Evolutionary conservation across 2,113 vertebrate species (phyloP), one percentile per base, ranked within the genome.

Genomic region (Muntiacus reevesi): DNA sequence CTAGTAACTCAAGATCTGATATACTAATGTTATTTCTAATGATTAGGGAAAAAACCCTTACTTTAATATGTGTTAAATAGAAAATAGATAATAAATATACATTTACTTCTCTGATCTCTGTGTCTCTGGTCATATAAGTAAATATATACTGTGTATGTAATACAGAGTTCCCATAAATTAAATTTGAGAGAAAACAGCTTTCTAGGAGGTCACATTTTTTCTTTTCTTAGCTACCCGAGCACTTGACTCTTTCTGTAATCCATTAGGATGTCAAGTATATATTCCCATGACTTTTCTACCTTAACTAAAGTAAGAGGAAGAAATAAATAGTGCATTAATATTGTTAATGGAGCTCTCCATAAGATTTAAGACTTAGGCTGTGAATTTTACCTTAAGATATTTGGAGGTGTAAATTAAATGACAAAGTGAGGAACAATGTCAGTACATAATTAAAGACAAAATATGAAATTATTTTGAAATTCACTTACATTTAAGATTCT

Each of bases 331-430:
- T 91, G 88, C 86, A 93, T 94, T 97, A 92, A 98, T 97, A 98
- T 97, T 96, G 93, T 95, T 96, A 97, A 91, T 97, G 96, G 95
- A 97, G 91, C 95, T 97, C 98, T 98, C 97, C 40, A 13, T 94
- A 97, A 96, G 96, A 97, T 97, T 97, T 98, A 98, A 94, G 96
- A 97, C 91, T 97, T 98, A 97, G 82, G 40, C 91, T 98, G 52
- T 87, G 82, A 95, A 64, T 97, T 98, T 96, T 97, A 83, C 83
- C 93, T 97, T 97, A 96, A 97, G 96, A 95, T 95, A 71, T 93
- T 96, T 95, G 71, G 79, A 97, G 64, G 82, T 94, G 92, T 94
- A 97, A 97, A 89, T 59, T 96, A 79, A 97, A 97, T 89, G 96
- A 91, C 89, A 97, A 94, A 71, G 19, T 93, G 93, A 84, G 28